A percentile compares a stretch with the other conserved stretches of the same genome.
Conservation (phyloP, 2,797 vertebrate genomes). For the Phoeniculus purpureus region DNA sequence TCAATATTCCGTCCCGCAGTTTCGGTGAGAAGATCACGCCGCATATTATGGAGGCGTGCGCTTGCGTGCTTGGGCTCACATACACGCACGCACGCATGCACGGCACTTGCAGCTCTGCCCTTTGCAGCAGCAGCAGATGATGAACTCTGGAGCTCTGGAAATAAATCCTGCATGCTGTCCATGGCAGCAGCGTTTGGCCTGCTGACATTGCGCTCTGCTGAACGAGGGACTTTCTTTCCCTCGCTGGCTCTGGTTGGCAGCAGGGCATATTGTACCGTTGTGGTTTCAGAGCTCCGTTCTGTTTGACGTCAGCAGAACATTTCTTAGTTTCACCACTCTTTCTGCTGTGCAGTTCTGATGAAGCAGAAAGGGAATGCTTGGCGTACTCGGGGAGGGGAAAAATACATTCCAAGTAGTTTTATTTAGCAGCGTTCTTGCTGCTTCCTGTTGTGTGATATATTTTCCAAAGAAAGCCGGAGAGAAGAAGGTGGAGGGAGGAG, state of each 20-base stretch:
- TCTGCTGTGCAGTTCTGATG: neutral
- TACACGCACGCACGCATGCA: neutral
- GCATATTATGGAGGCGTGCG: neutral
- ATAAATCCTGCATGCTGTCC: neutral
- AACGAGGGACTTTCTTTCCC: constrained; percentile 2
- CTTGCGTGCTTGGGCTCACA: neutral
- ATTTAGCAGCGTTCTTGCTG: neutral
- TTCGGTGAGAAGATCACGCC: neutral
- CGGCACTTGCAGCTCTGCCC: neutral
- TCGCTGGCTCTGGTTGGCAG: constrained; percentile 51
- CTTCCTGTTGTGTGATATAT: neutral
- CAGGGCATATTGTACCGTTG: neutral
- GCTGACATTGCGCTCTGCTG: constrained; percentile 14
- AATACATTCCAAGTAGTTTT: neutral
- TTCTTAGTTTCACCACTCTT: constrained; percentile 59
- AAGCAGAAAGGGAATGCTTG: neutral
- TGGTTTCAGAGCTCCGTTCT: constrained; percentile 5
- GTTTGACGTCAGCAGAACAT: constrained; percentile 47
- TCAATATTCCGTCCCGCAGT: neutral
- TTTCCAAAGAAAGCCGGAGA: neutral
- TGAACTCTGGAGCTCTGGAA: neutral
- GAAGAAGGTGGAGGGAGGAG: neutral
- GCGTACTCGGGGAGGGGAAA: neutral
- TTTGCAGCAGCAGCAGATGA: neutral
- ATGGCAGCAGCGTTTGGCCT: neutral